Base-by-base conservation (phyloP, 2,113 vertebrate species). In the Suricata suricatta region DNA sequence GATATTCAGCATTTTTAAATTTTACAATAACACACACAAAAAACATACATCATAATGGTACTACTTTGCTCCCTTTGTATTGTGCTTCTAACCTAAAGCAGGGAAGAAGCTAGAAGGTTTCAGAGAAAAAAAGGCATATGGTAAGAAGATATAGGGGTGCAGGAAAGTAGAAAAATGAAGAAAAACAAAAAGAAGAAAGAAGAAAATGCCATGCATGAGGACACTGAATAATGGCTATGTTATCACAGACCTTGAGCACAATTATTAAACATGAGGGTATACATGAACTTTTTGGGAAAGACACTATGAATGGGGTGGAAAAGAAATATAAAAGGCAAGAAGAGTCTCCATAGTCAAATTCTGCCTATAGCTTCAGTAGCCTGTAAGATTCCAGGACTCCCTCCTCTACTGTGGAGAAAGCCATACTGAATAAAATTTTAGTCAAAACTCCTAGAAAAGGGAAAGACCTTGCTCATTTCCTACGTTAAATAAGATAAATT, bases 381-480 rank as follows among this genome's bases (percentile, higher is more conserved):
- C 47, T 91, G 31, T 72, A 77, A 83, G 60, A 68, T 93, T 88
- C 57, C 57, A 83, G 47, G 88, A 63, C 31, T 57, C 27, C 16
- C 27, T 47, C 17, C 29, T 1, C 52, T 50, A 27, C 63, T 77
- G 41, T 81, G 27, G 79, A 74, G 7, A 88, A 72, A 88, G 64
- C 35, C 68, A 50, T 31, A 80, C 2, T 93, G 15, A 96, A 81
- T 52, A 92, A 85, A 88, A 74, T 47, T 38, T 80, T 72, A 63
- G n/a, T 54, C 27, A 71, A 92, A 82, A 52, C 44, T 38, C 17
- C 17, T 84, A 81, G 81, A 90, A 93, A 97, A 93, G 77, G n/a
- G 9, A 89, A 87, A 91, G 29, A 87, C 10, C 57, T 72, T 69
- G 52, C 21, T 92, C 35, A 66, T 79, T 80, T 76, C 64, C 71